Conservation (phyloP, 2,113 vertebrate species). For the Equus quagga region DNA sequence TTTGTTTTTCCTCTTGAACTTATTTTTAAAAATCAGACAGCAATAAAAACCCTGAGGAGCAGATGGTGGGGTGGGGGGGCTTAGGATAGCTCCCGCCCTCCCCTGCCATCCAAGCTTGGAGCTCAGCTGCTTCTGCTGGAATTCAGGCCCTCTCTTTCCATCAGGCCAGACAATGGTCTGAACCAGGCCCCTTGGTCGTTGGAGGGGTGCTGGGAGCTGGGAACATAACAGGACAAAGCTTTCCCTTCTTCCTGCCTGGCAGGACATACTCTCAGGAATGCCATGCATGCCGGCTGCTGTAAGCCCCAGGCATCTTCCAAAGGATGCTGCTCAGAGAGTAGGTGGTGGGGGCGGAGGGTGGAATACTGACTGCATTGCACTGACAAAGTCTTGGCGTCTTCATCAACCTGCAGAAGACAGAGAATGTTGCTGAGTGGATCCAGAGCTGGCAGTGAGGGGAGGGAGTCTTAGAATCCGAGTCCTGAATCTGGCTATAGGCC, state of each 20-base stretch:
- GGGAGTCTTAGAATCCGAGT: background rate
- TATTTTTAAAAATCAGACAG: conserved; percentile 54
- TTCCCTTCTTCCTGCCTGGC: conserved; percentile 26
- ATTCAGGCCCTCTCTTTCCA: background rate
- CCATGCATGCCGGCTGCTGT: background rate
- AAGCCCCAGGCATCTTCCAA: background rate
- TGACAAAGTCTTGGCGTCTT: background rate
- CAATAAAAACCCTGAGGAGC: background rate
- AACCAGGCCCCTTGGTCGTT: background rate
- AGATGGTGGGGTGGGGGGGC: background rate
- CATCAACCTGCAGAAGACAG: background rate
- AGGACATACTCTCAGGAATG: conserved; percentile 9
- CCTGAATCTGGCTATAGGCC: background rate
- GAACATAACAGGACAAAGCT: background rate
- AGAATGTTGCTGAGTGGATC: background rate
- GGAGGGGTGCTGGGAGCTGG: conserved; percentile 4
- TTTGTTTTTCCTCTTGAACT: conserved; percentile 54
- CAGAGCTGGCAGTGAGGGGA: background rate
- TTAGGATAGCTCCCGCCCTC: background rate
- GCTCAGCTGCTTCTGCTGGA: conserved; percentile 37
- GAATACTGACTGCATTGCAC: accelerated
- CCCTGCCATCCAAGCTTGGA: background rate
- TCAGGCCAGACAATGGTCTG: background rate
- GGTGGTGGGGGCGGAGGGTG: background rate
- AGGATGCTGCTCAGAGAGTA: background rate